Evolutionary conservation across 2,888 invertebrate genomes (phyloP), one percentile per base, ranked within the genome.

Genomic region (Drosophila neonasuta): DNA sequence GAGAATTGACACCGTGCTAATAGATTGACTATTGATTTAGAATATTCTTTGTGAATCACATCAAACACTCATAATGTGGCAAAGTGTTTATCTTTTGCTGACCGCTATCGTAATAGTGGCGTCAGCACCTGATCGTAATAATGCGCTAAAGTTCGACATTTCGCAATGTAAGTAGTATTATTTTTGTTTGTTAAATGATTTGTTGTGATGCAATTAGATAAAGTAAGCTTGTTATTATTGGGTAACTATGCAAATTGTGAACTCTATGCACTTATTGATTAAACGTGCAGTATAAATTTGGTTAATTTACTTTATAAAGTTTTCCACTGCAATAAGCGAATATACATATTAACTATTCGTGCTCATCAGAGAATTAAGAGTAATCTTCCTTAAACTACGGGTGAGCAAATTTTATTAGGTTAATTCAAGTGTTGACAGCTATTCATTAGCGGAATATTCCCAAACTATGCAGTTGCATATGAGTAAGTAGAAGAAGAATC

Each of bases 151-250:
- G 15, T 56, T 49, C 29, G 56, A 68, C 7, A 61, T 74, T 44
- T 49, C 63, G 36, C 67, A 66, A 34, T 56, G 82, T 82, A 83
- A 86, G 84, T 71, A 83, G 83, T 71, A 6, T 20, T 39, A 41
- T 46, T 32, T 56, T 34, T 46, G 34, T 36, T 34, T 34, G 58
- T 59, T 58, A 54, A 49, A 41, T 54, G 67, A 46, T 46, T 41
- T 42, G 41, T 11, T 46, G 13, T 24, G 24, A 49, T 51, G 42
- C 20, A 55, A 48, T 46, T 46, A n/a, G 46, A 46, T 10, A 51
- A 44, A 6, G 50, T 20, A 42, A 30, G 17, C 41, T 30, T 24
- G 5, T 13, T 51, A 13, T 13, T 39, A 58, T 50, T 50, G 20
- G 32, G 20, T 32, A 24, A 41, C 13, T 41, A 41, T 11, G 20